Evolutionary conservation across 2,888 invertebrate species (phyloP), one percentile per base, ranked within the genome.

Genomic region (Acrobasis repandana): DNA sequence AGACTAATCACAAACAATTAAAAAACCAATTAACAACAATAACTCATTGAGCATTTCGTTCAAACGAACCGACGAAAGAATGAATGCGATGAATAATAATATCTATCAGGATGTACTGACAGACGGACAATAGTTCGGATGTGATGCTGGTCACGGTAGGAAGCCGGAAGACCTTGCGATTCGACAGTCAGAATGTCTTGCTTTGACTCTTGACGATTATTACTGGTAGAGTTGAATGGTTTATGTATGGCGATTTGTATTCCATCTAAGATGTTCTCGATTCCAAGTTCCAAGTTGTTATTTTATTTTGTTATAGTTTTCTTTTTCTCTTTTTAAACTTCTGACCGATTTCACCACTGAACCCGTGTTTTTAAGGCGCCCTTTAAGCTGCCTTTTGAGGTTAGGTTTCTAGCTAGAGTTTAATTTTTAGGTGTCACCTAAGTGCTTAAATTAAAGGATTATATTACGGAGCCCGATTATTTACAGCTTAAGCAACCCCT

Each of bases 51-150:
- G 14, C 54, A 54, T 54, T 54, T 38, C 16, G 36, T 54, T 15
- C 34, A 15, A 51, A 51, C 28, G 28, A 28, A 28, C 28, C 28
- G 28, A 6, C 34, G 51, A 51, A 15, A 54, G 36, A 54, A 38
- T 54, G 54, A 38, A 54, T 18, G 54, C 54, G 8, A 54, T 54
- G 54, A 54, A 54, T 54, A 54, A 36, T 54, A 54, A 54, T n/a
- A 20, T 54, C 20, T 38, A 14, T 38, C 43, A 54, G 54, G 54
- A 54, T 38, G 54, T 54, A 38, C 38, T 38, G 54, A 38, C 54
- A 54, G 38, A 20, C 36, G 20, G 38, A 57, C 48, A 56, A 56
- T 56, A 46, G 6, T 46, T 57, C 48, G 47, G 57, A 47, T 48
- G 10, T 43, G 57, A 48, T 57, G 47, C 16, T 16, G 46, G 16